Evolutionary conservation across 1,140 invertebrate species (phyloP).

Genomic region (Kradibia gibbosae): DNA sequence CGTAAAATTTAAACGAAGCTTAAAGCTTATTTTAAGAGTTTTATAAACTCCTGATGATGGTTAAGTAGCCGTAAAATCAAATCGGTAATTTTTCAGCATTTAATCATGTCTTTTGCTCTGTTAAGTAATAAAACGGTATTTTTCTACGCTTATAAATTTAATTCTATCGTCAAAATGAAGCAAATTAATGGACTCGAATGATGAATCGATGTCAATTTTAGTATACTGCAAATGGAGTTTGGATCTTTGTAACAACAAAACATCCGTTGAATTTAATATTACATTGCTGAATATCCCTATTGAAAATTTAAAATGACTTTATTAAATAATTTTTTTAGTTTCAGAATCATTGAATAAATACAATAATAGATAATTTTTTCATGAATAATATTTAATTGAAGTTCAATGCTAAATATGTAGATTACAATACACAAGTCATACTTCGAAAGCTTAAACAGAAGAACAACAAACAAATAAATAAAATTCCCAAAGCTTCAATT

Average conservation of each 20-base stretch:
- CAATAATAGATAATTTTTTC: too few relatives aligned
- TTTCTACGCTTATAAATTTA: neutral
- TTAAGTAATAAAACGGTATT: conserved; percentile 15
- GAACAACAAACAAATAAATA: too few relatives aligned
- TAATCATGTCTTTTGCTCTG: neutral
- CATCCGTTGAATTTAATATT: neutral
- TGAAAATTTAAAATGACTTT: too few relatives aligned
- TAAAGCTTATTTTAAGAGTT: conserved; percentile 27
- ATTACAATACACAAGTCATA: too few relatives aligned
- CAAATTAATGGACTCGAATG: neutral
- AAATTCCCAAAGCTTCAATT: too few relatives aligned
- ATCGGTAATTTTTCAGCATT: conserved; percentile 23
- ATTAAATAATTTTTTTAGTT: too few relatives aligned
- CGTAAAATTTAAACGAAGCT: neutral
- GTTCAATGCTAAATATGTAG: too few relatives aligned
- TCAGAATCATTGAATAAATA: too few relatives aligned
- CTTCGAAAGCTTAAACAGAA: too few relatives aligned
- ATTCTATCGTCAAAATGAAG: neutral
- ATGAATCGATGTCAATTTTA: conserved; percentile 7
- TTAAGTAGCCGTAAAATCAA: conserved; percentile 26
- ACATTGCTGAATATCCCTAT: neutral
- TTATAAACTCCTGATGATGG: conserved; percentile 10
- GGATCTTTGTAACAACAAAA: neutral
- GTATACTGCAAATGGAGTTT: neutral
- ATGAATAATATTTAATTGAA: too few relatives aligned